Evolutionary conservation across 2,888 invertebrate genomes (phyloP).

Genomic region (Corythucha ciliata): DNA sequence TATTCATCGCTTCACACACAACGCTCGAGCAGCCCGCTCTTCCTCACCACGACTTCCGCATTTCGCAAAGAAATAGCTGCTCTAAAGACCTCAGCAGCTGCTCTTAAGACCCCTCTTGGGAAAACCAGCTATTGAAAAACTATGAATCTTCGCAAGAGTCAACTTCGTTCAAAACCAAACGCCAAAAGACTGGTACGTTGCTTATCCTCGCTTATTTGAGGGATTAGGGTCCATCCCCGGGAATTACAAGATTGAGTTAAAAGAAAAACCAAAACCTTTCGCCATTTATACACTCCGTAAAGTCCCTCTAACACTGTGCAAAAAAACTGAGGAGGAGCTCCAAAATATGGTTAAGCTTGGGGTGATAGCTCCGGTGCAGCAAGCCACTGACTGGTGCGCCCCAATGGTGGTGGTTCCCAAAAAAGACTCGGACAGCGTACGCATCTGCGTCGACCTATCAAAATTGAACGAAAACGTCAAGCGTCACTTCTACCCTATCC

Average conservation of each 20-base stretch:
- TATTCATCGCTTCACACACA: no score
- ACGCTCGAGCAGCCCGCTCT: no score
- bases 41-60: no score
- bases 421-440: no score
- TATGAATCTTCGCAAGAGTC: background rate
- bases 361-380: background rate
- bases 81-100: no score
- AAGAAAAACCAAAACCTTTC: conserved; percentile 5
- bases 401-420: conserved; percentile 13
- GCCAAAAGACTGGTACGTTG: background rate
- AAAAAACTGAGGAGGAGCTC: background rate
- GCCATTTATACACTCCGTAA: background rate
- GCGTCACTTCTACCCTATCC: no score
- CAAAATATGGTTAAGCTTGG: background rate
- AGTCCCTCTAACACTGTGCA: background rate
- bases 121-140: conserved; percentile 5
- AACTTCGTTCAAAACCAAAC: background rate
- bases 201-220: background rate
- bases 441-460: no score
- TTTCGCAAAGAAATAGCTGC: no score
- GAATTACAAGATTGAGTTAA: background rate
- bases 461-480: no score
- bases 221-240: conserved; percentile 2
- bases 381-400: conserved; percentile 14
- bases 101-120: no score